These are phyloP conservation scores for Prunella fulvescens DNA, from an alignment of 2,113 vertebrate genomes.

Conservation along the genomic window DNA sequence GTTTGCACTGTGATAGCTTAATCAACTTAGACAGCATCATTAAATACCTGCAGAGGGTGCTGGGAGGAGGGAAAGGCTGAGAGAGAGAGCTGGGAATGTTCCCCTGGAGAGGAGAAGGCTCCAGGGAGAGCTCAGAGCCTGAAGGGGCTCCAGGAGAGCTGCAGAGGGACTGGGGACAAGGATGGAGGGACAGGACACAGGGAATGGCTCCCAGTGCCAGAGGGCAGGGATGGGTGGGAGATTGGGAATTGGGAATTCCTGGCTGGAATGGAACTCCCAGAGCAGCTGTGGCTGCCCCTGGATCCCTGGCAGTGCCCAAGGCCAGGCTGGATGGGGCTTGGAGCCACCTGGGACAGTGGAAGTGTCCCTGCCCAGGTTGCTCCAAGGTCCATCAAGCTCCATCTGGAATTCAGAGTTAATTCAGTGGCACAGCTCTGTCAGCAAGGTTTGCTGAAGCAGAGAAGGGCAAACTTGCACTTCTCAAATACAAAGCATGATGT, in stretches of 20 bases:
- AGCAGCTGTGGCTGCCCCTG: neutral
- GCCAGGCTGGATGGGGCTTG: rapidly evolving
- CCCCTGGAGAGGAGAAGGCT: neutral
- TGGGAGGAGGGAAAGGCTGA: neutral
- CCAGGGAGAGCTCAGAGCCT: neutral
- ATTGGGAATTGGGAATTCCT: neutral
- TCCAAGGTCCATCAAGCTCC: neutral
- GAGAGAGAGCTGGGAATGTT: neutral
- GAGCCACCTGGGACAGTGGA: rapidly evolving
- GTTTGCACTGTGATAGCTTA: neutral
- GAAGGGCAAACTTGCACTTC: neutral
- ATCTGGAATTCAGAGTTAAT: neutral
- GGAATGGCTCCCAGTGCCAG: neutral
- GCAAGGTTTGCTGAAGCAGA: neutral
- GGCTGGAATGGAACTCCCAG: rapidly evolving
- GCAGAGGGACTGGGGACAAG: neutral
- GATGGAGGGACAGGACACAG: neutral
- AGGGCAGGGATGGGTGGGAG: neutral
- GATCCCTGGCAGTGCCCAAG: neutral
- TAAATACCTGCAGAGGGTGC: neutral
- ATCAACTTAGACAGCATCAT: neutral
- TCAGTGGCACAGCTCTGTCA: rapidly evolving
- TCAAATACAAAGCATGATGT: rapidly evolving
- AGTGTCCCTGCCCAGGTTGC: neutral
- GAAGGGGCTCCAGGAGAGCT: neutral